Base-by-base conservation (phyloP, 2,888 invertebrate species). In the Ophioninae sp. region DNA sequence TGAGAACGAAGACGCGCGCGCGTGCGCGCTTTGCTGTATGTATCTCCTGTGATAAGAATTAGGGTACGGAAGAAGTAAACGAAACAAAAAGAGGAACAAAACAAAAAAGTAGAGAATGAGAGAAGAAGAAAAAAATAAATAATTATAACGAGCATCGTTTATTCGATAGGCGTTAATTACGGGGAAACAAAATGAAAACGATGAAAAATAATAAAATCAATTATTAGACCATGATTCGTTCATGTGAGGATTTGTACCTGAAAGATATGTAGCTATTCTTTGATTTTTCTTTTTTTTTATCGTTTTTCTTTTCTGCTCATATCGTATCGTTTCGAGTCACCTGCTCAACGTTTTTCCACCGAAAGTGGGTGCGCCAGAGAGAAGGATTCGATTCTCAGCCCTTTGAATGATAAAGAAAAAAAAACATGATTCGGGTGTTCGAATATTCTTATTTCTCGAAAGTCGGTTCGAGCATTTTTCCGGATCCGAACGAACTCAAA, bases 201-300 rank as follows among this genome's bases (percentile, higher is more conserved):
- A 41, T 30, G 3, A 30, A 59, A 67, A 71, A 67, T 56, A 71
- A 68, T 58, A 61, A 20, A 64, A 64, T 79, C 75, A 65, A 74
- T 81, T 65, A 79, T 81, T 87, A 88, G 86, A 85, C 87, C 87
- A 83, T 85, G 85, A 79, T 79, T 88, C 90, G 86, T 85, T 88
- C 88, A 87, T 88, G 87, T 88, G 88, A 89, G 90, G 87, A 89
- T 90, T 89, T 90, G 91, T 91, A 91, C 91, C 90, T 91, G 91
- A 91, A 89, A 88, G 87, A 87, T 85, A 87, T 87, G 65, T 83
- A 85, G 75, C 83, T 63, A 86, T 83, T 77, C 82, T 71, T 61
- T 44, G 75, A 82, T 63, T 86, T 85, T 83, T 77, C 82, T 71
- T 61, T 44, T 69, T 67, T 61, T 20, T 44, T n/a, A 2, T 13